phyloP scores from a whole-genome alignment of 2,888 invertebrate species.

The Tiliacea citrago region DNA sequence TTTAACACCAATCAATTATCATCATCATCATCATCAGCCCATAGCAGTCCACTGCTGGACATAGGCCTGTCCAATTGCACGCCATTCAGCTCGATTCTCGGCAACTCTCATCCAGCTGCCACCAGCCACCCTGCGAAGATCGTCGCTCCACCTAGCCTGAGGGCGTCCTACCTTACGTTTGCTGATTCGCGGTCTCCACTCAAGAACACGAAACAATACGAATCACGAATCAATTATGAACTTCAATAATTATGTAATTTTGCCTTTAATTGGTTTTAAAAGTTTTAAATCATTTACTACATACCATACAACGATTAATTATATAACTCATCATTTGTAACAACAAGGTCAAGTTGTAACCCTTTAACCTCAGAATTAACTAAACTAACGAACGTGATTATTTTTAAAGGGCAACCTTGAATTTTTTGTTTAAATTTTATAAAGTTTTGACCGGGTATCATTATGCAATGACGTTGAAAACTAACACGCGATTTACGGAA shows the following conservation, averaged over 20 bases:
- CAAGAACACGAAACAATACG: too few species aligned
- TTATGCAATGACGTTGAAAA: constrained; percentile 34
- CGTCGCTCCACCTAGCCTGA: too few species aligned
- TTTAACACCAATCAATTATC: neutral
- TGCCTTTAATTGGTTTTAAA: neutral
- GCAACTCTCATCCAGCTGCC: too few species aligned
- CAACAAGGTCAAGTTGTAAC: constrained; percentile 32
- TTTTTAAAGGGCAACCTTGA: constrained; percentile 41
- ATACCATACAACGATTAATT: constrained; percentile 9
- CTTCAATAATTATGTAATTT: neutral
- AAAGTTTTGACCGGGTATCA: constrained; percentile 23
- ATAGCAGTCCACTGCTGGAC: too few species aligned
- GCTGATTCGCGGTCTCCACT: too few species aligned
- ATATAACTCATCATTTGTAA: constrained; percentile 14
- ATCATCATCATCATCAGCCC: too few species aligned
- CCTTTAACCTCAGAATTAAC: constrained; percentile 30
- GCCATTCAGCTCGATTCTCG: too few species aligned
- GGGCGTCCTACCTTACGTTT: too few species aligned
- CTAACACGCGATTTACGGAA: constrained; percentile 49
- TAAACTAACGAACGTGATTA: constrained; percentile 33
- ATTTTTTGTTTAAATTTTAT: constrained; percentile 36
- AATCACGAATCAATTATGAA: neutral
- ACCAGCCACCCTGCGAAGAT: too few species aligned
- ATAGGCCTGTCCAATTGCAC: too few species aligned
- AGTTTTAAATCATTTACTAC: constrained; percentile 8